These are phyloP conservation scores for Taxidea taxus DNA, from an alignment of 2,113 vertebrate genomes.

Conservation along the genomic window DNA sequence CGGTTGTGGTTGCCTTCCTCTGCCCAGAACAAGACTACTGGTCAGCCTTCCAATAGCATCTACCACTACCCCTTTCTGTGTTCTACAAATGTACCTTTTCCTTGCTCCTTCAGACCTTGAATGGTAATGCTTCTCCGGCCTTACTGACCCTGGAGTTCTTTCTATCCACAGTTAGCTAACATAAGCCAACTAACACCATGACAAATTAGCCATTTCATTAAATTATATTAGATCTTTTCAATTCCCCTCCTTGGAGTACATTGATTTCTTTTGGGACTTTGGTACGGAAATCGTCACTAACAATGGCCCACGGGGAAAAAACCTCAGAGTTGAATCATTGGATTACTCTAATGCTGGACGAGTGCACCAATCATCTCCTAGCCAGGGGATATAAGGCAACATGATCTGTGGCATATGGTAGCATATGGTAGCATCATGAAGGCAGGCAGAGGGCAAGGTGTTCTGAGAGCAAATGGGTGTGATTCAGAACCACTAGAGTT, in stretches of 20 bases:
- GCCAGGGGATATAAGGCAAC: background rate
- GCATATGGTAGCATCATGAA: background rate
- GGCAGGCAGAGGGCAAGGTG: background rate
- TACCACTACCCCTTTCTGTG: background rate
- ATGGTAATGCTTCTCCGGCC: rapidly evolving
- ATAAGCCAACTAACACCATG: background rate
- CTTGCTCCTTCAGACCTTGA: background rate
- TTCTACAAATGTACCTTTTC: rapidly evolving
- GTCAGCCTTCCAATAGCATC: background rate
- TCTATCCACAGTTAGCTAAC: background rate
- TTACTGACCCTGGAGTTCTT: background rate
- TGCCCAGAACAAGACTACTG: background rate
- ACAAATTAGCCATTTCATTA: background rate
- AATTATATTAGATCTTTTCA: background rate
- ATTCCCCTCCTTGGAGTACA: background rate
- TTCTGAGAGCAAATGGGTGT: background rate
- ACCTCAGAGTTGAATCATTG: background rate
- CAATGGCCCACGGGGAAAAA: background rate
- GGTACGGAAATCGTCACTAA: background rate
- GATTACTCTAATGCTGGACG: background rate
- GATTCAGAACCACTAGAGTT: background rate
- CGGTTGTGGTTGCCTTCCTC: rapidly evolving
- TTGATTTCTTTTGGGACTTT: background rate
- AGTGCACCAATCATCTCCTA: background rate
- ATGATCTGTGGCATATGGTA: background rate